Percentiles rank a stretch among this genome's conserved stretches.
Evolutionary conservation across 2,888 invertebrate genomes (phyloP).

Genomic region (Ptychoptera contaminata): DNA sequence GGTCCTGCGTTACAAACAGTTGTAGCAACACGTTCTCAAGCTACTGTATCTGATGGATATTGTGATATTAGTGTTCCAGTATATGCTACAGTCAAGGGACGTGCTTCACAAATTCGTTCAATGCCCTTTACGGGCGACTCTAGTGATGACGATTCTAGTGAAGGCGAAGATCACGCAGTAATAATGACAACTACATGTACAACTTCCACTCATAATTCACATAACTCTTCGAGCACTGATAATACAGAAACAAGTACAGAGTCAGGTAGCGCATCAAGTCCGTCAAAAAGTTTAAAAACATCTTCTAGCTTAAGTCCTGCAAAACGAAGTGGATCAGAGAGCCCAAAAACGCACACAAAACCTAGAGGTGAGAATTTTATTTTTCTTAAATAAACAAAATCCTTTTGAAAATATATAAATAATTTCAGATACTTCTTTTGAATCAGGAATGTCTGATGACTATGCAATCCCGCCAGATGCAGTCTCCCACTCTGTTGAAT

Average conservation of each 20-base stretch:
- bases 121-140: conserved; percentile 93
- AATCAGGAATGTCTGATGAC: conserved; percentile 89
- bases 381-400: conserved; percentile 3
- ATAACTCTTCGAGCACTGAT: conserved; percentile 35
- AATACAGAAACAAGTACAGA: conserved; percentile 37
- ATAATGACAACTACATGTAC: conserved; percentile 20
- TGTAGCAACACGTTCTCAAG: conserved; percentile 20
- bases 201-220: conserved; percentile 23
- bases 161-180: conserved; percentile 57
- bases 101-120: conserved; percentile 89
- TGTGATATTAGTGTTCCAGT: conserved; percentile 87
- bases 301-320: conserved; percentile 74
- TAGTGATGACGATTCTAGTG: conserved; percentile 88
- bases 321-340: conserved; percentile 64
- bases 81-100: conserved; percentile 90
- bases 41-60: conserved; percentile 53
- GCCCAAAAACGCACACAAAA: conserved; percentile 51
- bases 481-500: conserved; percentile 42
- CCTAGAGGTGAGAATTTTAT: conserved; percentile 50
- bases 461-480: conserved; percentile 95
- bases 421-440: conserved; percentile 73
- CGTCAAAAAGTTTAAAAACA: conserved; percentile 74
- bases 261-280: conserved; percentile 57
- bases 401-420: conserved; percentile 20
- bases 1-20: conserved; percentile 12